phyloP scores from a whole-genome alignment of 1,140 invertebrate species.

The Drosophila murphyi region DNA sequence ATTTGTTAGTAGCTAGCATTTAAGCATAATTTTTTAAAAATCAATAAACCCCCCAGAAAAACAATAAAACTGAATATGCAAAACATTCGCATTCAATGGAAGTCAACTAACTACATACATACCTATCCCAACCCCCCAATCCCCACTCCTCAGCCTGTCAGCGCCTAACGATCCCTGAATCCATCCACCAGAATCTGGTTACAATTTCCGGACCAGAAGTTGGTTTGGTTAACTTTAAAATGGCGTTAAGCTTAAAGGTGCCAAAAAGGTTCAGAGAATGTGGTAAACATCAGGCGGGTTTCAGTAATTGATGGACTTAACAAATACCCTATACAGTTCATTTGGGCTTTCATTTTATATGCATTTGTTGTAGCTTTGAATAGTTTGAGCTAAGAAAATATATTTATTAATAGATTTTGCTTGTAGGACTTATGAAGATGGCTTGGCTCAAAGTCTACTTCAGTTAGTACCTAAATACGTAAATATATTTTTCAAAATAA shows the following conservation, averaged over 20 bases:
- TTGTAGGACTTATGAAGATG: too few relatives aligned
- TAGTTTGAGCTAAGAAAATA: too few relatives aligned
- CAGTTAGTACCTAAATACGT: too few relatives aligned
- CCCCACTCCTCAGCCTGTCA: background rate
- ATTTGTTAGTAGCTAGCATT: slow-evolving; percentile 78
- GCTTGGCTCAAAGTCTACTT: too few relatives aligned
- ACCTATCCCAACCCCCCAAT: background rate
- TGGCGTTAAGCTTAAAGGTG: slow-evolving; percentile 35
- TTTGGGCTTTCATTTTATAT: too few relatives aligned
- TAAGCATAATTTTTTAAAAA: slow-evolving; percentile 82
- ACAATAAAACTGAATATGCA: slow-evolving; percentile 42
- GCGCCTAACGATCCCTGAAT: slow-evolving; percentile 63
- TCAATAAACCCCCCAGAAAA: slow-evolving; percentile 65
- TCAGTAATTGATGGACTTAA: background rate
- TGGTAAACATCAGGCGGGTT: background rate
- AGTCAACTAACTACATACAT: background rate
- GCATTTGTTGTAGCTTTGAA: too few relatives aligned
- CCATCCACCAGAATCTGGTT: background rate
- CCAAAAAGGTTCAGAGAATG: slow-evolving; percentile 8
- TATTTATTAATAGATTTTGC: too few relatives aligned
- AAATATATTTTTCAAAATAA: too few relatives aligned
- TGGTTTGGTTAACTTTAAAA: too few relatives aligned
- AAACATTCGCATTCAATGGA: background rate
- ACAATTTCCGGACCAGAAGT: slow-evolving; percentile 5
- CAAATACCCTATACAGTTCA: background rate